Base-by-base conservation (phyloP, 1,140 invertebrate species). In the Ostrea denselamellosa region DNA sequence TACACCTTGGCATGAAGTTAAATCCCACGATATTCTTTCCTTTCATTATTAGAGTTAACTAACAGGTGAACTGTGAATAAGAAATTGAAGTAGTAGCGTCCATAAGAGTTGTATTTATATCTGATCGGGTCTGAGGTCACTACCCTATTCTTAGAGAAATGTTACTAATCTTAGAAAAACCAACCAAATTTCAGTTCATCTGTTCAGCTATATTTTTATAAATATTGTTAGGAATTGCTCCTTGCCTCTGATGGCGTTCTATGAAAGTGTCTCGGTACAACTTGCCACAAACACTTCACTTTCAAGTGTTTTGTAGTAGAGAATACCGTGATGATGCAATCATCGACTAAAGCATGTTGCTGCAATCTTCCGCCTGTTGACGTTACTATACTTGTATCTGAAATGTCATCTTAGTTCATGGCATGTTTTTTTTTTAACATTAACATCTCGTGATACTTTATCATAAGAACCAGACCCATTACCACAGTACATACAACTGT, bases 321-420 rank as follows among this genome's bases (percentile, higher is more conserved):
- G 25, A 25, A 77, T 77, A 25, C 28, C 9, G 68, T 28, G n/a
- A 71, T 77, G 68, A 77, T 77, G 68, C 25, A 77, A 77, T 14
- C 8, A 10, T 77, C 28, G 8, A 77, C 28, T 3, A 77, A 77
- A 77, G 68, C 68, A 77, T 77, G 68, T 77, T 77, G 14, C 25
- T 4, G 8, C 68, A 8, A 25, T 77, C 68, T 77, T 34, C 68
- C 68, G 68, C 22, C 68, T 25, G 1, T 0, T 77, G 68, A 77
- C 68, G 68, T 77, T 8, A 12, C 25, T 28, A 77, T 25, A 22
- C 8, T 77, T 14, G 19, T 77, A 77, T 77, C 68, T 77, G 68
- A 77, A 77, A 77, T 28, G 68, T 77, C 68, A 77, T 77, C 68
- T 77, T 25, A 77, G 68, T 77, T 77, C 68, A 77, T 9, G 4